These are phyloP conservation scores for Haliaeetus vocifer DNA, from an alignment of 2,797 vertebrate genomes.

Conservation along the genomic window DNA sequence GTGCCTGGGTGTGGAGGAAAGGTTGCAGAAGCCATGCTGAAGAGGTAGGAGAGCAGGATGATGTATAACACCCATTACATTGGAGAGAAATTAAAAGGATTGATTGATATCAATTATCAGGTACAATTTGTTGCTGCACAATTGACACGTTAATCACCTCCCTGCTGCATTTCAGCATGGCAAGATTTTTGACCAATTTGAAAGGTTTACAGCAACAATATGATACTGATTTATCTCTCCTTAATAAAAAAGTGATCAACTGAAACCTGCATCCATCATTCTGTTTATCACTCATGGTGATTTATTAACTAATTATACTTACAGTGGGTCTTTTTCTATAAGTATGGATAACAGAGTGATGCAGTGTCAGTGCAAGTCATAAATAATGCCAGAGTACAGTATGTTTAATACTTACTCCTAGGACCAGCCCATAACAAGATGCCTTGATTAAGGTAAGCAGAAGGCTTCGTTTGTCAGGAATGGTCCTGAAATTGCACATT, in stretches of 20 bases:
- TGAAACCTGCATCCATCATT: constrained; percentile 81
- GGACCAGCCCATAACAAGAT: constrained; percentile 58
- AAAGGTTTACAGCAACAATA: constrained; percentile 82
- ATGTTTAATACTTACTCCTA: constrained; percentile 55
- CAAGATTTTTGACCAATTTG: constrained; percentile 75
- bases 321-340: constrained; percentile 70
- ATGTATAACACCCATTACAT: constrained; percentile 59
- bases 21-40: constrained; percentile 18
- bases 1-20: not conserved
- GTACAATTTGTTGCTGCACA: constrained; percentile 73
- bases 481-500: not conserved
- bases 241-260: constrained; percentile 85
- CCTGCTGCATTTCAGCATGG: constrained; percentile 54
- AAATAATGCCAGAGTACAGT: constrained; percentile 49
- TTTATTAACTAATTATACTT: constrained; percentile 83
- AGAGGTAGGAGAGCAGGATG: constrained; percentile 43
- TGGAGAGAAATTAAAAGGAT: constrained; percentile 67
- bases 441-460: constrained; percentile 67
- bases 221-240: constrained; percentile 80
- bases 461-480: constrained; percentile 52
- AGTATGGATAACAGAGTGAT: constrained; percentile 60
- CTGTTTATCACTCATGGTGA: constrained; percentile 80
- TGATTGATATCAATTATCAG: constrained; percentile 79
- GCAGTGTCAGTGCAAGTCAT: constrained; percentile 56
- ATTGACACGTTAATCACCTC: constrained; percentile 77